phyloP scores from a whole-genome alignment of 1,140 invertebrate genomes.

The Triops longicaudatus region DNA sequence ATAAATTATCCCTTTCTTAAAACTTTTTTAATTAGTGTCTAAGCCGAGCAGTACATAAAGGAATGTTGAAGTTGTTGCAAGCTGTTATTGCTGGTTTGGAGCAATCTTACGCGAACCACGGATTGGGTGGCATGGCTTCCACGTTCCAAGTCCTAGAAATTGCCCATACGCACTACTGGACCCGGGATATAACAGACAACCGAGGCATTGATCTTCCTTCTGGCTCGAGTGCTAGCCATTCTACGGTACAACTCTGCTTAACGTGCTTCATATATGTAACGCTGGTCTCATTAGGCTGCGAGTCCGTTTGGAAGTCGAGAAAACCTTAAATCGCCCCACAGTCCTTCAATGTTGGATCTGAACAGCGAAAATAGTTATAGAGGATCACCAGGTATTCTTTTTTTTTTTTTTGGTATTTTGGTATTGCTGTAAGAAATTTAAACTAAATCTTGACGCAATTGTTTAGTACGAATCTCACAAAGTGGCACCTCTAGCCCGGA shows the following conservation, averaged over 20 bases:
- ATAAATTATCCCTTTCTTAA: neutral
- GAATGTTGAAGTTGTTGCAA: constrained; percentile 86
- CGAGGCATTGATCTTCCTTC: constrained; percentile 34
- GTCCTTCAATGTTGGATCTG: constrained; percentile 37
- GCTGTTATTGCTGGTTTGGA: constrained; percentile 84
- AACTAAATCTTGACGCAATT: neutral
- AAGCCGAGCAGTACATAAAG: constrained; percentile 85
- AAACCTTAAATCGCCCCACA: constrained; percentile 57
- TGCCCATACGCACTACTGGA: constrained; percentile 97
- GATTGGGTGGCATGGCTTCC: constrained; percentile 92
- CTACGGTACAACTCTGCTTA: constrained; percentile 41
- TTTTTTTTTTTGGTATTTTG: neutral
- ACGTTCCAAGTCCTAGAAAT: constrained; percentile 95
- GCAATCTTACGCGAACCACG: constrained; percentile 84
- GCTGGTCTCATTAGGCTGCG: constrained; percentile 44
- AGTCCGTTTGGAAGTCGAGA: constrained; percentile 68
- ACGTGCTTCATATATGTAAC: constrained; percentile 17
- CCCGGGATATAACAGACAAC: constrained; percentile 63
- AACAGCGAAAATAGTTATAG: constrained; percentile 22
- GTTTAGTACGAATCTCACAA: constrained; percentile 19
- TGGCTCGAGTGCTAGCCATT: constrained; percentile 39
- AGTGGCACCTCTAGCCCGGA: constrained; percentile 27
- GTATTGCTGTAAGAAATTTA: too few relatives aligned
- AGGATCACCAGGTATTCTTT: constrained; percentile 19
- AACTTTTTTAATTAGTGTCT: constrained; percentile 58